phyloP scores from a whole-genome alignment of 37 sponge, comb jelly and placozoan genomes.

The Eunapius fragilis region DNA sequence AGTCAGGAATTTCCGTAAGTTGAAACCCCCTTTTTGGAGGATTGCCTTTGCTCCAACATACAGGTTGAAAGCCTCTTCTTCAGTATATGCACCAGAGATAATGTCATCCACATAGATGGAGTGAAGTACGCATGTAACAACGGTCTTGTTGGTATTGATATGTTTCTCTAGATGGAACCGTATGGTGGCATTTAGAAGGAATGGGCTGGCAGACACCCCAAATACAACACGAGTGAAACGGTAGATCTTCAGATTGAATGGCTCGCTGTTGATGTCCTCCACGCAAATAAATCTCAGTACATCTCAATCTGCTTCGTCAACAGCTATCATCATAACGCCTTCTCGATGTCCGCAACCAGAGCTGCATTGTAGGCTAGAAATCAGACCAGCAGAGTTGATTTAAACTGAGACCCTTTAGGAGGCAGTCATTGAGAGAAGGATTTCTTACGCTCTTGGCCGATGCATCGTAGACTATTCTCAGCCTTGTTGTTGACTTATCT shows the following conservation, averaged over 20 bases:
- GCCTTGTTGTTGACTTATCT: slow-evolving; percentile 33
- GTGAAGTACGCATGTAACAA: background rate
- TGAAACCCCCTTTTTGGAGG: slow-evolving; percentile 10
- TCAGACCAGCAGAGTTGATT: slow-evolving; percentile 16
- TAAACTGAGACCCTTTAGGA: slow-evolving; percentile 18
- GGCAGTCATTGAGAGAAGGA: slow-evolving; percentile 35
- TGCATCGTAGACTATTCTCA: slow-evolving; percentile 31
- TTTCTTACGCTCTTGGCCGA: slow-evolving; percentile 14
- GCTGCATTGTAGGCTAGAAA: slow-evolving; percentile 6
- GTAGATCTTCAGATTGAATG: background rate
- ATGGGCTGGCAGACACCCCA: slow-evolving; percentile 18
- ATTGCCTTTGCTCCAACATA: slow-evolving; percentile 2
- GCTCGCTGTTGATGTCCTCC: background rate
- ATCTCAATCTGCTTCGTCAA: slow-evolving; percentile 8
- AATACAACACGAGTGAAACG: slow-evolving; percentile 23
- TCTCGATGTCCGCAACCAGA: slow-evolving; percentile 44
- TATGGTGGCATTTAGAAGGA: slow-evolving; percentile 25
- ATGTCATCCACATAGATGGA: slow-evolving; percentile 35
- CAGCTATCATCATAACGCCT: slow-evolving; percentile 31
- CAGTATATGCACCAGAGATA: slow-evolving; percentile 13
- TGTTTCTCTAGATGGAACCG: slow-evolving; percentile 10
- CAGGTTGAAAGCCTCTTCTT: slow-evolving; percentile 11
- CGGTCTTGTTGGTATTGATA: background rate
- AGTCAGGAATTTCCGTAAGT: slow-evolving; percentile 29
- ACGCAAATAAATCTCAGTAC: slow-evolving; percentile 18